Percentiles rank a stretch among this genome's conserved stretches.
Conservation (phyloP, 2,113 vertebrate genomes). For the Thomomys bottae region DNA sequence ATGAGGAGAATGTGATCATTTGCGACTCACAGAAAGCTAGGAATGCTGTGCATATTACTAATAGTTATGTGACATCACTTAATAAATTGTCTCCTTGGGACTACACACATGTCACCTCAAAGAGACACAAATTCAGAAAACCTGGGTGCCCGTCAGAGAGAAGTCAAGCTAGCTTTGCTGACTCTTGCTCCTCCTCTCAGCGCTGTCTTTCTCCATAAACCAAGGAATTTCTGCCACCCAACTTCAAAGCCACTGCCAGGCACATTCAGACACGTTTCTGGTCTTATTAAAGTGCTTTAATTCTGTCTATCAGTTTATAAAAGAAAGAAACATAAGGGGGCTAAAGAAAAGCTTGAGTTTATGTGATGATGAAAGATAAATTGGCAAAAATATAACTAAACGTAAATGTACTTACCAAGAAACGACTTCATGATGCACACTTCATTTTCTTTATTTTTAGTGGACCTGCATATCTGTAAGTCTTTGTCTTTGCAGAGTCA, state of each 20-base stretch:
- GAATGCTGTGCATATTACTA: constrained; percentile 9
- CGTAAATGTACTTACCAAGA: not conserved
- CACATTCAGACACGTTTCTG: not conserved
- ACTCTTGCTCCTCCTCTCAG: not conserved
- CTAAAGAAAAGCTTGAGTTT: not conserved
- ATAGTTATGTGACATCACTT: constrained; percentile 10
- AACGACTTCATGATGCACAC: fast-evolving
- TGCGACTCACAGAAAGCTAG: not conserved
- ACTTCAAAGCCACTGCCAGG: not conserved
- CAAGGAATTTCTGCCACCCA: not conserved
- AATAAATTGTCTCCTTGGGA: constrained; percentile 25
- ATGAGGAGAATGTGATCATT: constrained; percentile 27
- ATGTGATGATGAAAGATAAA: not conserved
- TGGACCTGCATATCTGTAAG: not conserved
- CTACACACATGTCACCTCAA: not conserved
- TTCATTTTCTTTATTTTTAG: not conserved
- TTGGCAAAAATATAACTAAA: not conserved
- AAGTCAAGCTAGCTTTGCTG: not conserved
- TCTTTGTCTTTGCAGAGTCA: not conserved
- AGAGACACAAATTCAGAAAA: not conserved
- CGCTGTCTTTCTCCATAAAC: not conserved
- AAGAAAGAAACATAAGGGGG: not conserved
- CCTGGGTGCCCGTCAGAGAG: not conserved
- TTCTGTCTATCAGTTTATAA: not conserved
- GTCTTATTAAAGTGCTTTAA: not conserved